Evolutionary conservation across 2,888 invertebrate species (phyloP), one percentile per base, ranked within the genome.

Genomic region (Thymelicus acteon): DNA sequence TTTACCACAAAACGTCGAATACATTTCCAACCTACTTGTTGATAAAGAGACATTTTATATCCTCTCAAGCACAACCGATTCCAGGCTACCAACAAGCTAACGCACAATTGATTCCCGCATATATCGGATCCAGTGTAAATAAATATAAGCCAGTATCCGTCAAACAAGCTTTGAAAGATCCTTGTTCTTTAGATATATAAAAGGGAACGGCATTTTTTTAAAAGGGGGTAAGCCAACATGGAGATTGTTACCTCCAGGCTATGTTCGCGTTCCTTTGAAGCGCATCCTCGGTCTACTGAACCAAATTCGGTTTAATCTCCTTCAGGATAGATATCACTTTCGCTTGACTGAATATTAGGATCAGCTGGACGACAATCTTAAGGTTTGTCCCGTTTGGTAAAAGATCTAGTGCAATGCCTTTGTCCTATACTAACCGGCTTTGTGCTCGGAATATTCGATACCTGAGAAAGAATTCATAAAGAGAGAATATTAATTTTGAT

Each of bases 221-320:
- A 74, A 19, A 76, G 73, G 75, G 80, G 78, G 77, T 75, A 77
- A 78, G 75, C 78, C 77, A 81, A 83, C 82, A 80, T 69, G 68
- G 75, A 82, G 82, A 82, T 82, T 80, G 79, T 79, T 75, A 75
- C 80, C 82, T 79, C 60, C 73, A 73, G 79, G 81, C 78, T 68
- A 72, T 77, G 76, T 76, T 76, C 76, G 77, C 76, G 72, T 78
- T 75, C 73, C 78, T 80, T 79, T 79, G 78, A 79, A 67, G 8
- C 60, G 31, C 24, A 60, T 63, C 19, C 24, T 71, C 15, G 52
- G 49, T 49, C 52, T 37, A 52, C 44, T 65, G 70, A 71, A 65
- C 44, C 65, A 65, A 65, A 60, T 47, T 60, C 52, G 44, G 37
- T 52, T 47, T 65, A 64, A 71, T 71, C 31, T 71, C 52, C 60